phyloP scores from a whole-genome alignment of 1,140 invertebrate genomes.

The Maniola jurtina region DNA sequence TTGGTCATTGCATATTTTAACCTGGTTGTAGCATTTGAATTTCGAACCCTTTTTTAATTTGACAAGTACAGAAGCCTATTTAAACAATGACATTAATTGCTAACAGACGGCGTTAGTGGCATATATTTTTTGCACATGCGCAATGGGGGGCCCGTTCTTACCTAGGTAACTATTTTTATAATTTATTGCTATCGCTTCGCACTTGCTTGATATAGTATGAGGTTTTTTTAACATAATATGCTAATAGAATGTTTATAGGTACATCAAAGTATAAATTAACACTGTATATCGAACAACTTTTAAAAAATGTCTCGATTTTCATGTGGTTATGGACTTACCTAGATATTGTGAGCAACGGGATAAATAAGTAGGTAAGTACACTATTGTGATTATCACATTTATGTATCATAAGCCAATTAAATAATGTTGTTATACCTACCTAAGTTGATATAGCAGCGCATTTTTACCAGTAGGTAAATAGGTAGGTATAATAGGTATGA shows the following conservation, averaged over 20 bases:
- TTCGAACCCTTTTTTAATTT: neutral
- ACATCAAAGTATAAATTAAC: slow-evolving; percentile 18
- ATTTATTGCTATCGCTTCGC: slow-evolving; percentile 44
- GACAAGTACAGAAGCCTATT: slow-evolving; percentile 18
- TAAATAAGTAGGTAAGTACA: no score
- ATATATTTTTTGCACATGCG: slow-evolving; percentile 47
- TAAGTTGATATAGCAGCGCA: no score
- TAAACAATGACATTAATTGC: slow-evolving; percentile 22
- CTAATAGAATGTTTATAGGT: no score
- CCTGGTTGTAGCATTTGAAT: neutral
- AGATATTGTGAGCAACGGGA: neutral
- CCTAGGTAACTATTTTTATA: slow-evolving; percentile 45
- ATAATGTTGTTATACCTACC: no score
- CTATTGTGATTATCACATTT: no score
- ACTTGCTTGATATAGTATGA: slow-evolving; percentile 29
- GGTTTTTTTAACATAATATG: no score
- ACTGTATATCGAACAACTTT: slow-evolving; percentile 7
- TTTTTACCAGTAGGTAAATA: no score
- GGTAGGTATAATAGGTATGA: no score
- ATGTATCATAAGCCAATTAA: no score
- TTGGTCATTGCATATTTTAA: no score
- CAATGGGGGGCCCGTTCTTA: slow-evolving; percentile 43
- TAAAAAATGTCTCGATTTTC: slow-evolving; percentile 15
- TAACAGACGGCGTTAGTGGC: slow-evolving; percentile 33
- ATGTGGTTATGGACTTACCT: neutral